Conservation (phyloP, 2,113 vertebrate genomes). For the Seriola aureovittata region DNA sequence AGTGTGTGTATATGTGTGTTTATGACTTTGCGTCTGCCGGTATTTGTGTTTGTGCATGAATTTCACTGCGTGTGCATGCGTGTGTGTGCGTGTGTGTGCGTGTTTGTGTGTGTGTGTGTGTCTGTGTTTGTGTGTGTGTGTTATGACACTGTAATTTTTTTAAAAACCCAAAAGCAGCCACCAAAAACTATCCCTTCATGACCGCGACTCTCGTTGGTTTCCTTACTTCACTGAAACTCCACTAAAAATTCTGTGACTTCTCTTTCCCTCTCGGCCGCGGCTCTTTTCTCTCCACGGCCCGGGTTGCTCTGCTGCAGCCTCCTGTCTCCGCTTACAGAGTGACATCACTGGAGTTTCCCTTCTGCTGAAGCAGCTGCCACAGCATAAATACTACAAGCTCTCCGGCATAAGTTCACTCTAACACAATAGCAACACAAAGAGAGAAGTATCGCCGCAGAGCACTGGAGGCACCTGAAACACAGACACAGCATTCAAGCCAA, state of each 20-base stretch:
- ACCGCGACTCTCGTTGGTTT: conserved; percentile 36
- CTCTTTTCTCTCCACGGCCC: conserved; percentile 40
- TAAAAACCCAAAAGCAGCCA: conserved; percentile 15
- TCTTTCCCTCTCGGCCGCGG: conserved; percentile 58
- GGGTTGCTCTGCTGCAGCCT: conserved; percentile 27
- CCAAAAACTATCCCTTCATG: conserved; percentile 57
- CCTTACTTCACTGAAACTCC: conserved; percentile 29
- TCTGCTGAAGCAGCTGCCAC: conserved; percentile 38
- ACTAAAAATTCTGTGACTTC: conserved; percentile 60
- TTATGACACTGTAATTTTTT: neutral
- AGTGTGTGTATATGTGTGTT: conserved; percentile 31
- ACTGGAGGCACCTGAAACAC: neutral
- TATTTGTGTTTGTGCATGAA: conserved; percentile 5
- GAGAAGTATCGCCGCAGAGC: conserved; percentile 22
- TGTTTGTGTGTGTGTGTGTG: conserved; percentile 8
- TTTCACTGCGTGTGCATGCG: neutral
- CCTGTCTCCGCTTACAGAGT: conserved; percentile 71
- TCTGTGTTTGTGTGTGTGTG: conserved; percentile 13
- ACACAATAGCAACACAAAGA: conserved; percentile 57
- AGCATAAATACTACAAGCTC: conserved; percentile 75
- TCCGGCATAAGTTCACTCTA: conserved; percentile 60
- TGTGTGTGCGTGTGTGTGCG: conserved; percentile 18
- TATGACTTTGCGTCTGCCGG: conserved; percentile 19
- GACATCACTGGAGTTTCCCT: conserved; percentile 88
- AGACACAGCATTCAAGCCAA: neutral